A percentile compares a stretch with the other conserved stretches of the same genome.
Evolutionary conservation across 2,888 invertebrate species (phyloP).

Genomic region (Tenodera sinensis): DNA sequence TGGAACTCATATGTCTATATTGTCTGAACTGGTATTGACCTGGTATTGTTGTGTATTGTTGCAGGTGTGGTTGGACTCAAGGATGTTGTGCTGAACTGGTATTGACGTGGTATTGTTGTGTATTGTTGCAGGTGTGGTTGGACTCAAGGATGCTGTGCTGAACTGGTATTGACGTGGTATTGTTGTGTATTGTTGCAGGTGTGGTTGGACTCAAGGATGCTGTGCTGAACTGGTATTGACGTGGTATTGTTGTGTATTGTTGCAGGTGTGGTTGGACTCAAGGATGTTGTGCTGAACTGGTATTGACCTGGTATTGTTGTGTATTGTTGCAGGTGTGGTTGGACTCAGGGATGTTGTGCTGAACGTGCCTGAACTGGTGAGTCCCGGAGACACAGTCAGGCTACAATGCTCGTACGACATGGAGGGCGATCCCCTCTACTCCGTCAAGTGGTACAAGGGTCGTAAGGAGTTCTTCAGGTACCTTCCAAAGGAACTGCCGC

Average conservation of each 20-base stretch:
- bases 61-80: conserved; percentile 59
- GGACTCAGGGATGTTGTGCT: conserved; percentile 67
- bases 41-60: too few relatives aligned
- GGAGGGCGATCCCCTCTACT: conserved; percentile 69
- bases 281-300: conserved; percentile 66
- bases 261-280: conserved; percentile 58
- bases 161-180: too few relatives aligned
- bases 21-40: too few relatives aligned
- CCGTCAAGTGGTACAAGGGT: conserved; percentile 80
- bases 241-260: too few relatives aligned
- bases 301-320: conserved; percentile 48
- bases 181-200: too few relatives aligned
- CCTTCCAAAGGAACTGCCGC: conserved; percentile 74
- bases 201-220: too few relatives aligned
- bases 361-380: conserved; percentile 66
- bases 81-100: conserved; percentile 61
- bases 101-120: too few relatives aligned
- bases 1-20: too few relatives aligned
- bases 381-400: conserved; percentile 68
- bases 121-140: too few relatives aligned
- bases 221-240: too few relatives aligned
- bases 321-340: conserved; percentile 49
- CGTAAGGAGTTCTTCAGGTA: conserved; percentile 75
- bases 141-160: too few relatives aligned
- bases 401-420: conserved; percentile 72